Evolutionary conservation across 1,140 invertebrate genomes (phyloP), one percentile per base, ranked within the genome.

Genomic region (Monochamus saltuarius): DNA sequence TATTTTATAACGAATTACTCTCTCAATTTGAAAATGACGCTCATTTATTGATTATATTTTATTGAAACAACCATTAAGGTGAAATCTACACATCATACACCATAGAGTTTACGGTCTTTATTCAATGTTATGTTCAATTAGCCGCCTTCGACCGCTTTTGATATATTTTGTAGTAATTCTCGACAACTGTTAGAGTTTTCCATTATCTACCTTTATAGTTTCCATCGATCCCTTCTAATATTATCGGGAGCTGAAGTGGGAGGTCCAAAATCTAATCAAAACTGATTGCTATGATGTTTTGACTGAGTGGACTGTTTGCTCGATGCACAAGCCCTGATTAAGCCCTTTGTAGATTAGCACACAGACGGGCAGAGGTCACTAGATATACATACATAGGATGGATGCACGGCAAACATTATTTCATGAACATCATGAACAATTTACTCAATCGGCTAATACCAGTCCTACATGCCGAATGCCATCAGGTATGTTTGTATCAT

Each of bases 231-330:
- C 39, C n/a, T 2, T 42, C n/a, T 17, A 42, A 13, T 17, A 16
- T n/a, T n/a, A 42, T n/a, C 2, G 39, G 38, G 52, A 42, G 4
- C 13, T 16, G 14, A 40, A 34, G 54, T 19, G 47, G 16, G 35
- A 10, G n/a, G 46, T 11, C 16, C 56, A 61, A 73, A 73, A 73
- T 72, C 72, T 72, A 73, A 73, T 73, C 72, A 72, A 72, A 72
- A 71, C 63, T 69, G 68, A 73, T 73, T 72, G 69, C 72, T 68
- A 72, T 70, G 68, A 67, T 72, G 72, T 73, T 73, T 73, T 73
- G 68, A 72, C 72, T 69, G 65, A 66, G 56, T 67, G 69, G 59
- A 66, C 62, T 72, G 64, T 71, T 72, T 73, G 68, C 67, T 68
- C 67, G 55, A 65, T 69, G 68, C 67, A 66, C 64, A 57, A 29